These are phyloP conservation scores for Clarias fuscus DNA, from an alignment of 2,797 vertebrate genomes.

Conservation along the genomic window DNA sequence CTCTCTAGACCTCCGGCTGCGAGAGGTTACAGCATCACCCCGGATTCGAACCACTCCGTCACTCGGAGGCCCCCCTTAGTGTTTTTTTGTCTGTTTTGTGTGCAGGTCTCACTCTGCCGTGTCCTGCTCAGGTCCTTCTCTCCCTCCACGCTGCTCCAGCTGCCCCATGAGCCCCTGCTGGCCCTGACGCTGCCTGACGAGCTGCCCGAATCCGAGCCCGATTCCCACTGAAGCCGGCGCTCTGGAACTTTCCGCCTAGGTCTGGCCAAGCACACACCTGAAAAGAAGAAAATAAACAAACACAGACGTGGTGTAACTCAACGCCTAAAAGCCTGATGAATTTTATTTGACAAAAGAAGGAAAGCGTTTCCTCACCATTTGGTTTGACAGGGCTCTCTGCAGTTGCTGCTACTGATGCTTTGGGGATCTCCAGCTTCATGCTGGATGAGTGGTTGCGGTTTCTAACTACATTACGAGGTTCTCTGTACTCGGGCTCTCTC, in stretches of 20 bases:
- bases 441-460: slow-evolving; percentile 75
- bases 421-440: slow-evolving; percentile 73
- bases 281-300: background rate
- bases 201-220: slow-evolving; percentile 93
- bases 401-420: slow-evolving; percentile 63
- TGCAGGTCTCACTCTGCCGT: slow-evolving; percentile 69
- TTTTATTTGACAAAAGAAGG: background rate
- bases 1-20: too few species aligned
- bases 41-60: too few species aligned
- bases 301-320: background rate
- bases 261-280: slow-evolving; percentile 69
- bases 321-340: too few species aligned
- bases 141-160: slow-evolving; percentile 96
- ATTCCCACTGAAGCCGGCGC: slow-evolving; percentile 84
- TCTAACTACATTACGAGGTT: slow-evolving; percentile 62
- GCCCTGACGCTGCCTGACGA: slow-evolving; percentile 90
- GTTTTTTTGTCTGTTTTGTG: background rate
- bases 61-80: too few species aligned
- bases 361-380: slow-evolving; percentile 72
- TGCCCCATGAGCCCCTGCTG: slow-evolving; percentile 96
- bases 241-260: slow-evolving; percentile 80
- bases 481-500: slow-evolving; percentile 79
- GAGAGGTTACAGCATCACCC: too few species aligned
- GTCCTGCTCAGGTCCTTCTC: slow-evolving; percentile 81
- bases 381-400: slow-evolving; percentile 74